Conservation (phyloP, 2,888 invertebrate species). For the Polia nebulosa region DNA sequence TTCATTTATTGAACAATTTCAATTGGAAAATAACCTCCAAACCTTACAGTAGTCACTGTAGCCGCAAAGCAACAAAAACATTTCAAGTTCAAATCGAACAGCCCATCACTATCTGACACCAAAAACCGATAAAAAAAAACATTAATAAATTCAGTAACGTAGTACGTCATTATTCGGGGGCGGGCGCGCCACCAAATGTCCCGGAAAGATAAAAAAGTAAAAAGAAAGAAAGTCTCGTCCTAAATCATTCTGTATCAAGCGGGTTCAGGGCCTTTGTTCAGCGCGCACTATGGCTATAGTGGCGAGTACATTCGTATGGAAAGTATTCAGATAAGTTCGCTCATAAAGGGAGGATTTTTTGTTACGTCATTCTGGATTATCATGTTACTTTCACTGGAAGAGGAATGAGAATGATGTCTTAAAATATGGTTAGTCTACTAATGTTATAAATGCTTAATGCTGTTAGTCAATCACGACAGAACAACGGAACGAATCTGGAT, state of each 20-base stretch:
- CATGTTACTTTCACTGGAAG: conserved; percentile 9
- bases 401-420: too few species aligned
- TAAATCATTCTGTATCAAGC: conserved; percentile 68
- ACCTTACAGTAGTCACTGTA: not conserved
- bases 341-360: conserved; percentile 20
- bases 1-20: not conserved
- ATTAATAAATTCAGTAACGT: conserved; percentile 59
- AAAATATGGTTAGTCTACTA: too few species aligned
- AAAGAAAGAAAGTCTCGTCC: conserved; percentile 66
- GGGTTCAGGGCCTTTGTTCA: conserved; percentile 56
- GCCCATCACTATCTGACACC: conserved; percentile 16
- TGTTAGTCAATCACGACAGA: too few species aligned
- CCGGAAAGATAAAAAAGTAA: conserved; percentile 75
- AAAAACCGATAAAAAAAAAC: conserved; percentile 58
- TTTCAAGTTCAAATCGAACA: conserved; percentile 15
- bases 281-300: conserved; percentile 53
- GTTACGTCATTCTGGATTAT: conserved; percentile 31
- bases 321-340: conserved; percentile 62
- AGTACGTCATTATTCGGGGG: conserved; percentile 58
- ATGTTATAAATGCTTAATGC: too few species aligned
- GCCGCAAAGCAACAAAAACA: not conserved
- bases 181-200: conserved; percentile 68
- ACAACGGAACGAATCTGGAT: too few species aligned
- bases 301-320: conserved; percentile 45
- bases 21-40: not conserved